These are phyloP conservation scores for Esox lucius DNA, from an alignment of 2,797 vertebrate species.

Conservation along the genomic window DNA sequence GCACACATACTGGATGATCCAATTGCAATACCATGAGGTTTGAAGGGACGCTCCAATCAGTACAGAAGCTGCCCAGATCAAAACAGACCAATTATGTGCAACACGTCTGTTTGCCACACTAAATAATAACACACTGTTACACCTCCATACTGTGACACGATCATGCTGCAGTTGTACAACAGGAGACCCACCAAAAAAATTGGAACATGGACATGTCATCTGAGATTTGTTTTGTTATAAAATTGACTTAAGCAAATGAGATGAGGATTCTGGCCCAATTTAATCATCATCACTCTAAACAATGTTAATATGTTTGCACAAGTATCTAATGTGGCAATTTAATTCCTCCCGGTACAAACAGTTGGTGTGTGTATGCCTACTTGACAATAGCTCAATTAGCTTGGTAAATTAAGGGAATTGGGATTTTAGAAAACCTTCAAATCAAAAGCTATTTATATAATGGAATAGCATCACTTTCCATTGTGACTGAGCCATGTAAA, in stretches of 20 bases:
- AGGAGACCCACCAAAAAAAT: not conserved
- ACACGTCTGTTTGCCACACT: not conserved
- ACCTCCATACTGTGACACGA: not conserved
- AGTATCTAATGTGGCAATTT: not conserved
- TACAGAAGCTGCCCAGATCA: slow-evolving; percentile 12
- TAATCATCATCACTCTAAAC: not conserved
- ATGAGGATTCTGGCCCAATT: too few species aligned
- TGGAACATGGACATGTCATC: not conserved
- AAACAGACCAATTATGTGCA: slow-evolving; percentile 28
- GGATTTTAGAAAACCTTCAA: slow-evolving; percentile 1
- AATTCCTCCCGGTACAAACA: slow-evolving; percentile 12
- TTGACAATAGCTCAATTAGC: slow-evolving; percentile 4
- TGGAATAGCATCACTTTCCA: not conserved
- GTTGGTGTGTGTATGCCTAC: not conserved
- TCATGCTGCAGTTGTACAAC: not conserved
- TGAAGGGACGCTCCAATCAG: slow-evolving; percentile 9
- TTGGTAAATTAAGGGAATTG: slow-evolving; percentile 16
- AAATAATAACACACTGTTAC: too few species aligned
- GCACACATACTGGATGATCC: slow-evolving; percentile 44
- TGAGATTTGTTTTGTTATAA: not conserved
- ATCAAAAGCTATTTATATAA: slow-evolving; percentile 13
- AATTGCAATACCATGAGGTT: slow-evolving; percentile 45
- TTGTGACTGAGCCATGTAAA: not conserved
- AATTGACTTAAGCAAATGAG: too few species aligned
- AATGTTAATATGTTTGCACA: too few species aligned